These are phyloP conservation scores for Euura lappo DNA, from an alignment of 1,140 invertebrate genomes.

Conservation along the genomic window DNA sequence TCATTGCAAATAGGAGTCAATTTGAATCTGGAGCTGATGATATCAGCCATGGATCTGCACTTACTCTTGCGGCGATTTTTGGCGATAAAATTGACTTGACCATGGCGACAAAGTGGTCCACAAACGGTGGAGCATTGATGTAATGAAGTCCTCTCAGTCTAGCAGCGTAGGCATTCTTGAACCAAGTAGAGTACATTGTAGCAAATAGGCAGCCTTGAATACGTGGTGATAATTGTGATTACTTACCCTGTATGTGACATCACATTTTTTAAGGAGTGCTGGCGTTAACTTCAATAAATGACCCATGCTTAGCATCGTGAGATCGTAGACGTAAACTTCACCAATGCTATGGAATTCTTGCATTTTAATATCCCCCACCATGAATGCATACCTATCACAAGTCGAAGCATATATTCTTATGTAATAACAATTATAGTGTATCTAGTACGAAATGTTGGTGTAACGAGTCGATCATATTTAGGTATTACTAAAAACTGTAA, in stretches of 20 bases:
- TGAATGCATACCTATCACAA: constrained; percentile 36
- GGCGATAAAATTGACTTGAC: constrained; percentile 71
- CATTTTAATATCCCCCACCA: constrained; percentile 43
- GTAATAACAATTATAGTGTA: too few relatives aligned
- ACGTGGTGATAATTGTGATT: background rate
- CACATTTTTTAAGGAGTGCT: constrained; percentile 46
- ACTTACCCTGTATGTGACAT: constrained; percentile 41
- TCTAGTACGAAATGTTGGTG: too few relatives aligned
- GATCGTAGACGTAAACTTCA: constrained; percentile 49
- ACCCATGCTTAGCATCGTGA: constrained; percentile 40
- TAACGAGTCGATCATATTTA: too few relatives aligned
- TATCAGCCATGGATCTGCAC: too few relatives aligned
- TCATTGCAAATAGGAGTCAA: background rate
- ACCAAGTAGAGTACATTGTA: background rate
- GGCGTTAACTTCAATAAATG: constrained; percentile 47
- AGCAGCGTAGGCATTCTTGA: constrained; percentile 76
- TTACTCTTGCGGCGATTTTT: constrained; percentile 67
- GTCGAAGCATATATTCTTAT: background rate
- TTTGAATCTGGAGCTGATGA: background rate
- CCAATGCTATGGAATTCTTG: constrained; percentile 45
- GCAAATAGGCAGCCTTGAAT: background rate
- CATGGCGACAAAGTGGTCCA: constrained; percentile 67
- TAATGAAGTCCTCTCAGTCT: constrained; percentile 78
- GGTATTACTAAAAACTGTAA: too few relatives aligned
- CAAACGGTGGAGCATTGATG: constrained; percentile 68